phyloP scores from a whole-genome alignment of 1,140 invertebrate genomes.

The Rhagoletis pomonella region DNA sequence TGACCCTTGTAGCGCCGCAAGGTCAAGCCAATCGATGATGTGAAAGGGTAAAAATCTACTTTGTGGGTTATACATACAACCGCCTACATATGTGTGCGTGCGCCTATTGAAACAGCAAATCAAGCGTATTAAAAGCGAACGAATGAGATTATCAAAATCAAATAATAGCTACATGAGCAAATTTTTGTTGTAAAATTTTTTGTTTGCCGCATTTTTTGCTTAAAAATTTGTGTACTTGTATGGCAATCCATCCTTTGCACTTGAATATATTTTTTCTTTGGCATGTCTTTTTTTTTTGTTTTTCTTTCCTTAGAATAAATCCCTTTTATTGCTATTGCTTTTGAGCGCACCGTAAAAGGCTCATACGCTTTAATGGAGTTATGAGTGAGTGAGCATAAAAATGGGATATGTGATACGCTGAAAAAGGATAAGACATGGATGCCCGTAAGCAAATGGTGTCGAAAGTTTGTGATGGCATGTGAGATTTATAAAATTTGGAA shows the following conservation, averaged over 20 bases:
- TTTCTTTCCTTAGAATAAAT: not conserved
- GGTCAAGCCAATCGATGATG: not conserved
- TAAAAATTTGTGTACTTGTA: not conserved
- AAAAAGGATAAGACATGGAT: not conserved
- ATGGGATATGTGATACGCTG: not conserved
- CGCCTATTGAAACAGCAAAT: not conserved
- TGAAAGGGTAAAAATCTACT: not conserved
- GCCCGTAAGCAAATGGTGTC: not conserved
- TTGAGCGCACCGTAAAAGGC: slow-evolving; percentile 7
- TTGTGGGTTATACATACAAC: no score
- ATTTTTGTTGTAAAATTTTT: not conserved
- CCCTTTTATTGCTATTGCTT: slow-evolving; percentile 13
- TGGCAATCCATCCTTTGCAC: not conserved
- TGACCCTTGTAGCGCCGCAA: not conserved
- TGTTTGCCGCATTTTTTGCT: not conserved
- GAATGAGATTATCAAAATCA: slow-evolving; percentile 44
- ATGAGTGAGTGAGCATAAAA: slow-evolving; percentile 23
- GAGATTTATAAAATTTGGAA: slow-evolving; percentile 42
- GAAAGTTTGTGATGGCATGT: slow-evolving; percentile 8
- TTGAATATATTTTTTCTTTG: not conserved
- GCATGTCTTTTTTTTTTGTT: no score
- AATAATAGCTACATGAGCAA: not conserved
- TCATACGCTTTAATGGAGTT: slow-evolving; percentile 15
- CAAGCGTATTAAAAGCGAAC: not conserved
- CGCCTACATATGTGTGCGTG: not conserved